These are phyloP conservation scores for Chrysina gloriosa DNA, from an alignment of 2,888 invertebrate species.

Conservation along the genomic window DNA sequence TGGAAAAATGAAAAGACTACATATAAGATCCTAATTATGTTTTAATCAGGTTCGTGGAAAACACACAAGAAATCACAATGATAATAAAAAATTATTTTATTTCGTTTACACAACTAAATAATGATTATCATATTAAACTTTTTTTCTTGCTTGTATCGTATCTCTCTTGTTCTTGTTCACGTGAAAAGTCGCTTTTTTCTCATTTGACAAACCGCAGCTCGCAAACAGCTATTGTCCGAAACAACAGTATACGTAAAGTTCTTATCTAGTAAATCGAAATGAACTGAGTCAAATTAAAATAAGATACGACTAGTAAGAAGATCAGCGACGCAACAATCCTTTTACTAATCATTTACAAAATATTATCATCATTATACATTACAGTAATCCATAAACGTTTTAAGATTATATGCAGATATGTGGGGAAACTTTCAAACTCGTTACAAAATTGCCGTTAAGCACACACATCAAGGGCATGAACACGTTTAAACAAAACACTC, in stretches of 20 bases:
- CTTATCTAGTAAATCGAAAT: not conserved
- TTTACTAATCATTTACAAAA: slow-evolving; percentile 12
- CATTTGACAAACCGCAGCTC: not conserved
- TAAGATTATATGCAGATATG: slow-evolving; percentile 39
- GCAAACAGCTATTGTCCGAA: not conserved
- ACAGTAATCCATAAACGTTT: not conserved
- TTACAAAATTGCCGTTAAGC: not conserved
- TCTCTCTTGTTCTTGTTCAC: slow-evolving; percentile 9
- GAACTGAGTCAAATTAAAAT: slow-evolving; percentile 1
- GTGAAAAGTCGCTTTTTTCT: not conserved
- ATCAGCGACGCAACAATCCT: slow-evolving; percentile 1
- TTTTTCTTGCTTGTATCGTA: not conserved
- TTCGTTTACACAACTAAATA: slow-evolving; percentile 35
- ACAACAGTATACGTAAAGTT: not conserved
- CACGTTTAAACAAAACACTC: not conserved
- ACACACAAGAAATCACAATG: no score
- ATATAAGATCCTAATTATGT: no score
- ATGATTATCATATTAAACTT: slow-evolving; percentile 28
- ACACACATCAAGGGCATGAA: not conserved
- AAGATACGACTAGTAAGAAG: slow-evolving; percentile 19
- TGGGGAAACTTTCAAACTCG: slow-evolving; percentile 1
- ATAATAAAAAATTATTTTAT: slow-evolving; percentile 38
- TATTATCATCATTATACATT: slow-evolving; percentile 5
- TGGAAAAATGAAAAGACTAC: no score
- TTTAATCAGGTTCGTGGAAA: no score